These are phyloP conservation scores for Dicyrtomina minuta DNA, from an alignment of 2,888 invertebrate species.

Conservation along the genomic window DNA sequence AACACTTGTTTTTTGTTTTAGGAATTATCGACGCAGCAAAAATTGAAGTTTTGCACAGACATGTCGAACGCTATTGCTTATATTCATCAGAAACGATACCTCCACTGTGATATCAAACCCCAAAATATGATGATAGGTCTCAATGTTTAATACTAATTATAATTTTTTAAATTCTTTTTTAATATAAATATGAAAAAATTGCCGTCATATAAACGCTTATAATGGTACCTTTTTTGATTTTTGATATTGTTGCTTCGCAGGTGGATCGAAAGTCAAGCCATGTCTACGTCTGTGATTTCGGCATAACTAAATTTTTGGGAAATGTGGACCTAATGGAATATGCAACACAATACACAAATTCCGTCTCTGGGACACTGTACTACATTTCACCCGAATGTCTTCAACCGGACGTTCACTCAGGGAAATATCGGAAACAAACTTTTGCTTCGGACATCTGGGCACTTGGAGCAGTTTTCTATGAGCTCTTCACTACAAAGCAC, in stretches of 20 bases:
- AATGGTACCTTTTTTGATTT: neutral
- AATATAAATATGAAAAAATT: no score
- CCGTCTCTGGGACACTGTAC: conserved; percentile 17
- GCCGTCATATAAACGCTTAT: no score
- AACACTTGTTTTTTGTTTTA: neutral
- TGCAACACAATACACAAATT: conserved; percentile 12
- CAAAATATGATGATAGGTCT: conserved; percentile 21
- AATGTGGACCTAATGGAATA: neutral
- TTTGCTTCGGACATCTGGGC: conserved; percentile 20
- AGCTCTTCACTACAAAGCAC: conserved; percentile 6
- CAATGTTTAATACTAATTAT: no score
- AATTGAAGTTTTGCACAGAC: conserved; percentile 5
- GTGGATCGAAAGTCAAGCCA: conserved; percentile 13
- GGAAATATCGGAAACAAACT: neutral
- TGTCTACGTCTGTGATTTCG: conserved; percentile 23
- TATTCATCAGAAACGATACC: conserved; percentile 19
- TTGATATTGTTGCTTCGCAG: neutral
- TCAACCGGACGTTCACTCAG: conserved; percentile 2
- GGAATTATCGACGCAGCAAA: neutral
- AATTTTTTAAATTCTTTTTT: no score
- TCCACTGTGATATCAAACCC: conserved; percentile 26
- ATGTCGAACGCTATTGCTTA: conserved; percentile 20
- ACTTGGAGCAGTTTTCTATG: conserved; percentile 22
- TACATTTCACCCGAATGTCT: conserved; percentile 28
- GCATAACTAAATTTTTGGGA: conserved; percentile 25